phyloP scores from a whole-genome alignment of 92 coral and sea anemone genomes.

The Parazoanthus darwini region DNA sequence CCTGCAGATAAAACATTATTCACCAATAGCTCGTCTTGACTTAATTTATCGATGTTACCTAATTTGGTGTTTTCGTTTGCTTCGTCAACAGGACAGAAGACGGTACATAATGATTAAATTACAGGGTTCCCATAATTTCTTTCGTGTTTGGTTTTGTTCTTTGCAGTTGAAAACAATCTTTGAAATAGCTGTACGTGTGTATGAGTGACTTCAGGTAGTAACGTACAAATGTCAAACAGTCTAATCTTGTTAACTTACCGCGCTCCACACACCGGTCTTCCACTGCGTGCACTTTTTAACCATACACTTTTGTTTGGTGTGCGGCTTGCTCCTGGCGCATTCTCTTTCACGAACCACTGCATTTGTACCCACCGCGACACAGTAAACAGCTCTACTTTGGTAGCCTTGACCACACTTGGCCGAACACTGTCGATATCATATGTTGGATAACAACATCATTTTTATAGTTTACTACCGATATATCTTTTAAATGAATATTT shows the following conservation, averaged over 20 bases:
- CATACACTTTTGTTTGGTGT: conserved; percentile 19
- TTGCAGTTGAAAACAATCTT: no score
- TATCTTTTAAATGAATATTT: background rate
- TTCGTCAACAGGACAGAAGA: no score
- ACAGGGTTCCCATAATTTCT: no score
- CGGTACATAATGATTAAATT: no score
- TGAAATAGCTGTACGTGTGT: no score
- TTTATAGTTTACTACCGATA: background rate
- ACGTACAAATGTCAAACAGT: background rate
- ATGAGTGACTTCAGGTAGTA: no score
- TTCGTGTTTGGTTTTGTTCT: no score
- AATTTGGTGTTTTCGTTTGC: no score
- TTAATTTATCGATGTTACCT: no score
- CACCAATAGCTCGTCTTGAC: no score
- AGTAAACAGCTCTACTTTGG: conserved; percentile 14
- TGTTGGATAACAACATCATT: background rate
- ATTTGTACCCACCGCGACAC: conserved; percentile 27
- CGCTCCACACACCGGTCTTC: conserved; percentile 41
- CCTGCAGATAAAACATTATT: no score
- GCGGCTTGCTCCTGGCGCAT: conserved; percentile 21
- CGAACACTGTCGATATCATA: conserved; percentile 6
- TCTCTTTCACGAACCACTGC: conserved; percentile 11
- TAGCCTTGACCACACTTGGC: conserved; percentile 38
- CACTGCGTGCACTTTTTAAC: conserved; percentile 41
- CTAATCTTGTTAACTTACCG: conserved; percentile 9